Base-by-base conservation (phyloP, 2,888 invertebrate genomes). In the Bellardia bayeri region DNA sequence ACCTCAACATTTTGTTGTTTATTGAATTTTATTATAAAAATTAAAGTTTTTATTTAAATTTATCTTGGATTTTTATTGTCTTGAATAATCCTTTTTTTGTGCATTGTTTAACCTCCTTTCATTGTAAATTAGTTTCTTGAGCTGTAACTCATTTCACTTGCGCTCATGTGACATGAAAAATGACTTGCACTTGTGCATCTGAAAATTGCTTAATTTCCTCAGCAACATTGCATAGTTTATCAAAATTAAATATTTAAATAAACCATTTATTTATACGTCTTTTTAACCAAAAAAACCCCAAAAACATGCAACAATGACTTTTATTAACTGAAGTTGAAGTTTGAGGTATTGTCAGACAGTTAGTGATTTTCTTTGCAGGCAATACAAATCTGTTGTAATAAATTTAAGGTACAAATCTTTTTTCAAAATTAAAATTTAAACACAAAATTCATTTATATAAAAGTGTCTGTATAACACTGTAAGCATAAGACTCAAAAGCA, bases 171-270 rank as follows among this genome's bases (percentile, higher is more conserved):
- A 58, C 63, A 76, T 76, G 45, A 76, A 68, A 69, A 71, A 83
- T 76, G 69, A 54, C 54, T 56, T 63, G 42, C 33, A 63, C 54
- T 51, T 14, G 30, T 68, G 5, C 13, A 85, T 66, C 56, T 64
- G 58, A 54, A 80, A 75, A 45, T 69, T 54, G n/a, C 33, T 81
- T 75, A 33, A 69, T 80, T 80, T 69, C 61, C 54, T 23, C 23
- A 40, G 58, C 72, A 45, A 45, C 51, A 58, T 9, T 23, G 58
- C 2, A 72, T 6, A 45, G 51, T 68, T 80, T 63, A 80, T 80
- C 68, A 45, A 81, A 81, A 76, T 85, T 85, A 85, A 85, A 71
- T 54, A 81, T 80, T 75, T 63, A 85, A 85, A 85, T 69, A 63
- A 69, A 75, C 63, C 49, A 72, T 75, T 76, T 82, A 45, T 66